phyloP scores from a whole-genome alignment of 2,888 invertebrate species.

The Metacarcinus magister region DNA sequence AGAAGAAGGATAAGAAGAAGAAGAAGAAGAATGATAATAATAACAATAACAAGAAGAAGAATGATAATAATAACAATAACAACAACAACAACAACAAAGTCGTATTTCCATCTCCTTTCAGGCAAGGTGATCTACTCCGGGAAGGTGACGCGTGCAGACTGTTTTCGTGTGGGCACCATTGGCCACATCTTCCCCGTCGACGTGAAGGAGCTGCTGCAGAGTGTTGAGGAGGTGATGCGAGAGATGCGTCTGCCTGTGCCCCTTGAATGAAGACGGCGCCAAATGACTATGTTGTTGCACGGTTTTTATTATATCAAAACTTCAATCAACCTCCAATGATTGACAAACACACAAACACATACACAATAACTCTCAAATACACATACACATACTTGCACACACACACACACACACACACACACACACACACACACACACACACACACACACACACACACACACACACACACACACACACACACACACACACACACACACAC shows the following conservation, averaged over 20 bases:
- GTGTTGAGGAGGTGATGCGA: constrained; percentile 84
- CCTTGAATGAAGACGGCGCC: constrained; percentile 53
- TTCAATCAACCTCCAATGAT: too few species aligned
- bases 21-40: background rate
- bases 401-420: constrained; percentile 21
- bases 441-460: background rate
- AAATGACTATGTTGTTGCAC: too few species aligned
- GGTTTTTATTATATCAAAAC: too few species aligned
- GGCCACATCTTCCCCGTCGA: constrained; percentile 85
- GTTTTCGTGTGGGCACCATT: constrained; percentile 86
- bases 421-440: constrained; percentile 5
- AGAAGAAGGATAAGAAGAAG: too few species aligned
- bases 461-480: too few species aligned
- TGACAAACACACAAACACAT: background rate
- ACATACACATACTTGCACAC: background rate
- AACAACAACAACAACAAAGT: background rate
- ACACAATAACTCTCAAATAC: background rate
- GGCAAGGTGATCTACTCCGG: constrained; percentile 86
- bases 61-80: background rate
- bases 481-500: too few species aligned
- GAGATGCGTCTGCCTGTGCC: constrained; percentile 85
- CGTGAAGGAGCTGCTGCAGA: constrained; percentile 84
- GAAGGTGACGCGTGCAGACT: constrained; percentile 85
- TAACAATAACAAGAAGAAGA: background rate
- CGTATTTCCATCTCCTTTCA: constrained; percentile 82